Evolutionary conservation across 2,113 vertebrate genomes (phyloP), one percentile per base, ranked within the genome.

Genomic region (Bagarius yarrelli): DNA sequence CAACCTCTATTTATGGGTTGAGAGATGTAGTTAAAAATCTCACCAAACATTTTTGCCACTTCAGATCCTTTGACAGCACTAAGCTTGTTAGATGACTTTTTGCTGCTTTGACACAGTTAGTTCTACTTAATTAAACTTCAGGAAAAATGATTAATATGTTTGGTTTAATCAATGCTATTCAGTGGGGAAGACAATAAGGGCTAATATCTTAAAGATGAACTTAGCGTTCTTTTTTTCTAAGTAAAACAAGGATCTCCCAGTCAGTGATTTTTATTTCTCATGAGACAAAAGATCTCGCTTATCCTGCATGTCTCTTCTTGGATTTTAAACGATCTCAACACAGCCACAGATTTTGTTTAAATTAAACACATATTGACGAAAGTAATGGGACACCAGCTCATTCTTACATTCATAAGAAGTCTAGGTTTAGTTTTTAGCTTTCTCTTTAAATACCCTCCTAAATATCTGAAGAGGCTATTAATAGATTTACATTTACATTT

Each of bases 21-120:
- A 60, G 59, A 64, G 36, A 85, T 66, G 32, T 64, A 71, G 70
- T 55, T 81, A 83, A 78, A 83, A 69, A 80, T 70, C 56, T 66
- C 6, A 23, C 27, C 60, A 81, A 81, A 77, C 83, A 55, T 81
- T 85, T 82, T 60, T 81, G 73, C 64, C 66, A 73, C 56, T 60
- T 85, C 67, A 83, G 73, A 85, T 69, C 50, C 66, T 80, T 52
- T 57, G 11, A 34, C 56, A 50, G 73, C 50, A 63, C 34, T 76
- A 52, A 57, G 57, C 77, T 71, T 78, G 64, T 66, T 30, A 74
- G 76, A 76, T 71, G 61, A 53, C 63, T 56, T 75, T 76, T 83
- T 52, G 8, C 36, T 72, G 71, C 52, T 76, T 44, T 60, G 72
- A 36, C 59, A 13, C 59, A 50, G 11, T 77, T 27, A 47, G 60